Evolutionary conservation across 1,140 invertebrate species (phyloP).

Genomic region (Saccostrea echinata): DNA sequence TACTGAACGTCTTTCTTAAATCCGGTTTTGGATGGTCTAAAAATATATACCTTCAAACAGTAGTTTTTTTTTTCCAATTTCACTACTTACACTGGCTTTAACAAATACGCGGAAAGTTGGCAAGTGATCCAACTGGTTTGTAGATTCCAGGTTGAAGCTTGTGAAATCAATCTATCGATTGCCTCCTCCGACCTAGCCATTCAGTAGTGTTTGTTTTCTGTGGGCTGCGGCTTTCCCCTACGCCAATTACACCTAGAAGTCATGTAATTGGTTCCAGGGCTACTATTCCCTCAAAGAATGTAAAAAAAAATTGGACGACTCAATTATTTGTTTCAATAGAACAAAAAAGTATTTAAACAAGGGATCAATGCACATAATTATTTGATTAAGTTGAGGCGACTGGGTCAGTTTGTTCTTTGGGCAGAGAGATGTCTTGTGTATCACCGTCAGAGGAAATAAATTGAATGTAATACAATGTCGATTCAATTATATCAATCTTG

Average conservation of each 20-base stretch:
- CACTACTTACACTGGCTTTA: constrained; percentile 1
- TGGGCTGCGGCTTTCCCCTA: neutral
- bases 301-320: neutral
- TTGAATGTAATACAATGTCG: neutral
- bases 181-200: constrained; percentile 1
- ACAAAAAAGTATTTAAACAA: neutral
- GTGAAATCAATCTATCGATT: constrained; percentile 32
- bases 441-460: neutral
- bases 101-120: constrained; percentile 11
- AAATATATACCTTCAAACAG: neutral
- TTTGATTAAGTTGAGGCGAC: neutral
- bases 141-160: constrained; percentile 18
- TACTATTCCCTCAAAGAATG: neutral
- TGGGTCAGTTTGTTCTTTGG: neutral
- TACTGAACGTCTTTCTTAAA: neutral
- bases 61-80: neutral
- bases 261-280: neutral
- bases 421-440: neutral
- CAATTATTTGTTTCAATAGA: constrained; percentile 15
- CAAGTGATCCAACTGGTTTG: constrained; percentile 13
- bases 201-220: constrained; percentile 32
- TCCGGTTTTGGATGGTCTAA: neutral
- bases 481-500: neutral
- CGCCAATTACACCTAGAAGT: constrained; percentile 27
- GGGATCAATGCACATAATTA: constrained; percentile 20